Evolutionary conservation across 2,888 invertebrate species (phyloP), one percentile per base, ranked within the genome.

Genomic region (Volucella inflata): DNA sequence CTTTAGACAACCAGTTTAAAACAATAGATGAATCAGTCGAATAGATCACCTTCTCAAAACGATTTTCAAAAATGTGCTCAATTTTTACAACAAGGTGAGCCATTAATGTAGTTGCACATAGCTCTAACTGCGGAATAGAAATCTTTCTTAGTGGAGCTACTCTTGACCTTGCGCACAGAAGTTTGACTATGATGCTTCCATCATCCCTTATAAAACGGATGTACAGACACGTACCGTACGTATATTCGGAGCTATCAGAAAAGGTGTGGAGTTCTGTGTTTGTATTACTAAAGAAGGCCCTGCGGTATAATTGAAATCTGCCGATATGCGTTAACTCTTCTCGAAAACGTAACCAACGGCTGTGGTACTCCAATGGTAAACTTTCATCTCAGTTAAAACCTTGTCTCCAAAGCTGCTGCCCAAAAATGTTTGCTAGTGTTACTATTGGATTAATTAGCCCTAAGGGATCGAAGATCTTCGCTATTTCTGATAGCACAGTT

Each of bases 351-450:
- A 51, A n/a, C 67, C 67, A 67, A 21, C 67, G 42, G 30, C 53
- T 67, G 21, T 53, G 53, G n/a, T 53, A 67, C 30, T 67, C 67
- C 30, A 53, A n/a, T n/a, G n/a, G n/a, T n/a, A n/a, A n/a, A n/a
- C n/a, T n/a, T n/a, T n/a, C n/a, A 50, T 68, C 55, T 44, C 16
- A 68, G 3, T 44, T 9, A 44, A 68, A 12, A 10, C 14, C 36
- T 10, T 17, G 30, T 42, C 21, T 1, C 53, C 67, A 68, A 17
- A 68, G 67, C 4, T 55, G 53, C 14, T 68, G 53, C 67, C 53
- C 55, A 6, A 55, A 68, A 16, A 68, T 36, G 11, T 68, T 68
- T 36, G 55, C 55, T 55, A 68, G n/a, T 0, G 21, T 44, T 36
- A 68, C 21, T 38, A 53, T 21, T 1, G 67, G 67, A 10, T 42